Conservation (phyloP, 2,888 invertebrate species). For the Macrophya alboannulata region DNA sequence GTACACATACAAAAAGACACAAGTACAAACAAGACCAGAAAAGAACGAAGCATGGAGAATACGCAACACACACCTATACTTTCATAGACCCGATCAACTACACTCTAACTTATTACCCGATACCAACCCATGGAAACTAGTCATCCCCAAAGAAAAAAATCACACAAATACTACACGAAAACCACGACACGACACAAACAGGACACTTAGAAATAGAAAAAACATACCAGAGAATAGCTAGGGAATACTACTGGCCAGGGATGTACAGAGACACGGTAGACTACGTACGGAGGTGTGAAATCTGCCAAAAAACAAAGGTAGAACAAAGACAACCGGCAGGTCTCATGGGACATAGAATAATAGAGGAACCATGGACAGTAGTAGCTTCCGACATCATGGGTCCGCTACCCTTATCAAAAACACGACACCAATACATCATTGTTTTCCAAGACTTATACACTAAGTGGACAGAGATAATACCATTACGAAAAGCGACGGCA, state of each 20-base stretch:
- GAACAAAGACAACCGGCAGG: constrained; percentile 62
- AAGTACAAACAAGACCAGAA: neutral
- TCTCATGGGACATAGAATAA: constrained; percentile 61
- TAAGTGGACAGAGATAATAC: constrained; percentile 57
- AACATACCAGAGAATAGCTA: constrained; percentile 60
- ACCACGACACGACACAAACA: constrained; percentile 65
- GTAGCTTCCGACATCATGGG: constrained; percentile 63
- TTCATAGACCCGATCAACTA: neutral
- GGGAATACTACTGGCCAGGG: constrained; percentile 68
- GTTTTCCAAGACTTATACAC: constrained; percentile 62
- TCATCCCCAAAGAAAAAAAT: neutral
- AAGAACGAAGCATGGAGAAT: neutral
- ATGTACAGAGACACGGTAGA: constrained; percentile 63
- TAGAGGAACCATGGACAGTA: constrained; percentile 61
- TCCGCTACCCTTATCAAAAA: constrained; percentile 60
- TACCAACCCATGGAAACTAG: neutral
- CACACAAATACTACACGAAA: neutral
- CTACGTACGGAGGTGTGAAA: constrained; percentile 64
- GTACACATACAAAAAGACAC: neutral
- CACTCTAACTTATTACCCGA: neutral
- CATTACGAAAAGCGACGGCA: neutral
- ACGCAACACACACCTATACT: neutral
- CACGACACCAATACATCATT: constrained; percentile 61
- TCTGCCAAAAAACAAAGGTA: constrained; percentile 65
- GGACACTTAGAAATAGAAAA: constrained; percentile 68